Evolutionary conservation across 1,140 invertebrate genomes (phyloP), one percentile per base, ranked within the genome.

Genomic region (Apolygus lucorum): DNA sequence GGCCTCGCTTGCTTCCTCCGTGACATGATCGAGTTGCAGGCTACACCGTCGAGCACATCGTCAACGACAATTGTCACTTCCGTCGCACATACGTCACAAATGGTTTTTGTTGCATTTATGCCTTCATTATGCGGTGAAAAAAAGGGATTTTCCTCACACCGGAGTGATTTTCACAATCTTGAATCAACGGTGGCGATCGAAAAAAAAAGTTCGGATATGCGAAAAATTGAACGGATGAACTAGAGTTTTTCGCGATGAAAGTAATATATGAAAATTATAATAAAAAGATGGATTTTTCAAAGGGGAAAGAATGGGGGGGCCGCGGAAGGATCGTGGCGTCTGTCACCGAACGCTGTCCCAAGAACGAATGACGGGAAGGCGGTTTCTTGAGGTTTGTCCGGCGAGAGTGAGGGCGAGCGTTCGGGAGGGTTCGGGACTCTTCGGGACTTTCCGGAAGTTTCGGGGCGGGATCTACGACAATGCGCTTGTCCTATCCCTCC

Each of bases 1-100:
- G 85, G 85, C 68, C 84, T 78, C 25, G 83, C 79, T 75, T 84
- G 85, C 78, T 86, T 87, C 78, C 84, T 79, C 74, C 84, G 81
- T 75, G 81, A 84, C 84, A 84, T 87, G 68, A 67, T 75, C 24
- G 21, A 13, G 17, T 28, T 29, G 8, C 28, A 67, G 64, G 64
- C n/a, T 42, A 22, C n/a, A 25, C 8, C 52, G 49, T 26, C 21
- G 22, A 68, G 22, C 25, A 52, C 49, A 52, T 52, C n/a, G n/a
- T 34, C 27, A 26, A 68, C 34, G 25, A 21, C 2, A 62, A 52
- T 59, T 26, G 67, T 54, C 52, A 59, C 67, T 59, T 28, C 52
- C 54, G 54, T 11, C 54, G 54, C 54, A 59, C 54, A 59, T 49
- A 49, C 8, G 34, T 49, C 34, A 49, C 34, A 8, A 49, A 49